Evolutionary conservation across 2,113 vertebrate genomes (phyloP), one percentile per base, ranked within the genome.

Genomic region (Anoura caudifer): DNA sequence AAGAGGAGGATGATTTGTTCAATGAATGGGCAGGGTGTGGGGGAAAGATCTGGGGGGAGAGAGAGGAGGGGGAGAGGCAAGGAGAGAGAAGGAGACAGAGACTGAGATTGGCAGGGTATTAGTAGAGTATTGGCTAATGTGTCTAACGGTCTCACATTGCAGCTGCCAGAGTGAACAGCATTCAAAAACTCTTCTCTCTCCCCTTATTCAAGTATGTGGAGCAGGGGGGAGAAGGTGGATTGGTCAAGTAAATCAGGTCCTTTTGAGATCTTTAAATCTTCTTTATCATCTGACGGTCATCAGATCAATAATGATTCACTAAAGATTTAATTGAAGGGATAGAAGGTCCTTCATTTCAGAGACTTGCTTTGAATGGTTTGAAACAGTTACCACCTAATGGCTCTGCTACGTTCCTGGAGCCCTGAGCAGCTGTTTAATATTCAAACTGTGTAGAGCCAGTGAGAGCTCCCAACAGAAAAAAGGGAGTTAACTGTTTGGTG

Each of bases 401-500:
- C 87, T 95, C 69, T 84, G 56, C 82, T 96, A 2, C 67, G 47
- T 87, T 97, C 65, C 65, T 77, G 41, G 87, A 95, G 36, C 73
- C 41, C 52, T 84, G 91, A 83, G 94, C 10, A 6, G 38, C 89
- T 96, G 50, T 89, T 97, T 95, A 97, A 82, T 70, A 97, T 97
- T 97, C 96, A 83, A 6, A 12, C 50, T 90, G 61, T 3, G 0
- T 70, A 52, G 50, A 94, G 43, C 26, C 86, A 89, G 94, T 22
- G 88, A 92, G 91, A 95, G 91, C 93, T 96, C 97, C 96, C 96
- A 95, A 50, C 92, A 97, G 96, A 96, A 95, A 96, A 95, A 97
- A 96, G 90, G 45, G 97, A 98, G 97, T 97, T 95, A 97, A 97
- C 96, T 97, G 96, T 98, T 97, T 97, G 97, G 97, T 97, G 96